Conservation (phyloP, 2,113 vertebrate genomes). For the Oreochromis niloticus region DNA sequence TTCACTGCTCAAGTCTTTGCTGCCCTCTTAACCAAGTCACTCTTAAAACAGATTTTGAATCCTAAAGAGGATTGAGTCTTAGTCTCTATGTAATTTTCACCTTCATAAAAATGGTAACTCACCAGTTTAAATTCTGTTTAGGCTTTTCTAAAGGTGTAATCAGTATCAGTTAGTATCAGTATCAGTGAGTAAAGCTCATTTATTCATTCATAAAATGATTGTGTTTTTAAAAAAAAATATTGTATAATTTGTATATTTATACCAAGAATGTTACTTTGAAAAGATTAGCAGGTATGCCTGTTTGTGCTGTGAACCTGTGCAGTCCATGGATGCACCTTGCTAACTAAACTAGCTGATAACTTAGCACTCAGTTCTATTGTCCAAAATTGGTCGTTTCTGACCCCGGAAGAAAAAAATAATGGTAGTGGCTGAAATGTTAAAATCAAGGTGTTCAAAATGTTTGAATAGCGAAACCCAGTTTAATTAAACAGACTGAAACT, state of each 20-base stretch:
- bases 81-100: neutral
- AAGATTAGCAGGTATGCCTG: neutral
- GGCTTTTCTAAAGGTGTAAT: neutral
- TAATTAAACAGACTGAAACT: neutral
- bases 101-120: neutral
- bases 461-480: neutral
- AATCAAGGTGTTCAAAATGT: neutral
- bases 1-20: neutral
- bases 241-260: neutral
- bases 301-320: neutral
- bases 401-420: neutral
- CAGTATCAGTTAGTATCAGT: neutral
- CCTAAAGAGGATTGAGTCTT: neutral
- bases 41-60: neutral
- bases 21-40: neutral
- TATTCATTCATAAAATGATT: neutral
- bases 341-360: neutral
- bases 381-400: neutral
- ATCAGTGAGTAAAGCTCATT: neutral
- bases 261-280: neutral
- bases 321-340: neutral
- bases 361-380: neutral
- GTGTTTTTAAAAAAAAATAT: no score
- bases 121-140: neutral
- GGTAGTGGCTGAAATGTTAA: rapidly evolving